Base-by-base conservation (phyloP, 2,888 invertebrate species). In the Metopia argyrocephala region DNA sequence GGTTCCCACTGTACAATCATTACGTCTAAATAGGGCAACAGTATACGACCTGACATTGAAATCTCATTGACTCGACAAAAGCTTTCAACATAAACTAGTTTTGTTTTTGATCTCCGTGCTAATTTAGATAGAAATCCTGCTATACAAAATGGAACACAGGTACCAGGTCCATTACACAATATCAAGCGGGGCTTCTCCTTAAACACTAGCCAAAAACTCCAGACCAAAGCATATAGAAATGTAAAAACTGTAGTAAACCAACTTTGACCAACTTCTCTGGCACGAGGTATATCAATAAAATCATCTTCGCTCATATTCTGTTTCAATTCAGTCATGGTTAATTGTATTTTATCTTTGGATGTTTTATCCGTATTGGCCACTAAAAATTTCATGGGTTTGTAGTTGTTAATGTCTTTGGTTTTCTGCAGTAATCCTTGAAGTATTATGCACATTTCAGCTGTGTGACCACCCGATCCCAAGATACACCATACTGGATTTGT, bases 141-240 rank as follows among this genome's bases (percentile, higher is more conserved):
- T 70, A 95, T 85, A 91, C 97, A 97, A 71, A 98, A 92, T 3
- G 99, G 99, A 78, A 99, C 93, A 90, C 99, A 98, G 5, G 98
- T 98, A 6, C 98, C 98, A 54, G 99, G 99, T 0, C 99, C 99
- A 91, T 99, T 98, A 90, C 96, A 97, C 61, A 97, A 91, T 85
- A 97, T 93, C 84, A 98, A 88, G 89, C 97, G 94, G 1, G 98
- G 98, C 83, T 92, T 93, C 85, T 94, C 92, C 62, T 91, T 92
- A 85, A 93, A 92, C 38, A 97, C 90, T 18, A 96, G 85, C 75
- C 95, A 95, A 85, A 96, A 89, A 68, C 94, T 93, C 85, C 92
- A 92, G 0, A 95, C 79, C n/a, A 93, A 92, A 0, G 98, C 94
- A 88, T 93, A 91, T 0, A 96, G 25, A 2, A 98, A 98, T 61